A percentile compares a stretch with the other conserved stretches of the same genome.
These are phyloP conservation scores for Drosophila pegasa DNA, from an alignment of 2,888 invertebrate species.

Conservation along the genomic window DNA sequence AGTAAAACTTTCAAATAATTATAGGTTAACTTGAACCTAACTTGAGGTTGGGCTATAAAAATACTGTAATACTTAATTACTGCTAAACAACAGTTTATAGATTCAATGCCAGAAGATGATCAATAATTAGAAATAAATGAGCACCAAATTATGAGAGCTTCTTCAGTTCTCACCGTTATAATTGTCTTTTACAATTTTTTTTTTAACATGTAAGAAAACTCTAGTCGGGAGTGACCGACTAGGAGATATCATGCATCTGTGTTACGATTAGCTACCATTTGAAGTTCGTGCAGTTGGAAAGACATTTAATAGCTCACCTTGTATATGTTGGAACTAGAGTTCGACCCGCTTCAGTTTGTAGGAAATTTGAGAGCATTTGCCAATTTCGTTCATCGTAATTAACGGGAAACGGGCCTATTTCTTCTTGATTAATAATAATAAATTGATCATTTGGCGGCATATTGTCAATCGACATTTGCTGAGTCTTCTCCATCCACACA, in stretches of 20 bases:
- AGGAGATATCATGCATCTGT: too few species aligned
- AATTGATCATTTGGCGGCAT: slow-evolving; percentile 88
- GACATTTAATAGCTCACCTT: slow-evolving; percentile 59
- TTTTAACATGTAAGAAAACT: too few species aligned
- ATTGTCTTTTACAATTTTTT: too few species aligned
- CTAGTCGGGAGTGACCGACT: too few species aligned
- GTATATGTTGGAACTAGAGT: slow-evolving; percentile 89
- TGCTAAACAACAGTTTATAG: too few species aligned
- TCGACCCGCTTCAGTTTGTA: slow-evolving; percentile 86
- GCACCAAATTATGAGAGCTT: too few species aligned
- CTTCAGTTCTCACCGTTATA: too few species aligned
- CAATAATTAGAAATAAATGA: too few species aligned
- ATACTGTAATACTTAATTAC: too few species aligned
- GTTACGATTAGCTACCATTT: too few species aligned
- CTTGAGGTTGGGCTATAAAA: not conserved
- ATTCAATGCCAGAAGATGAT: too few species aligned
- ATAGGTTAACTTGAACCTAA: not conserved
- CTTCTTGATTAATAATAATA: slow-evolving; percentile 92
- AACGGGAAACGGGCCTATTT: slow-evolving; percentile 93
- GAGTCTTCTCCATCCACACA: slow-evolving; percentile 88
- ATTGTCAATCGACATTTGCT: slow-evolving; percentile 86
- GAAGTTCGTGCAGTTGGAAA: not conserved
- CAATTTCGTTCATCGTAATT: slow-evolving; percentile 93
- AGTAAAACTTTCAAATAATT: not conserved
- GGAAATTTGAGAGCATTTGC: slow-evolving; percentile 89